A percentile compares a stretch with the other conserved stretches of the same genome.
phyloP scores from a whole-genome alignment of 1,140 invertebrate species.

The Pogonomyrmex californicus region DNA sequence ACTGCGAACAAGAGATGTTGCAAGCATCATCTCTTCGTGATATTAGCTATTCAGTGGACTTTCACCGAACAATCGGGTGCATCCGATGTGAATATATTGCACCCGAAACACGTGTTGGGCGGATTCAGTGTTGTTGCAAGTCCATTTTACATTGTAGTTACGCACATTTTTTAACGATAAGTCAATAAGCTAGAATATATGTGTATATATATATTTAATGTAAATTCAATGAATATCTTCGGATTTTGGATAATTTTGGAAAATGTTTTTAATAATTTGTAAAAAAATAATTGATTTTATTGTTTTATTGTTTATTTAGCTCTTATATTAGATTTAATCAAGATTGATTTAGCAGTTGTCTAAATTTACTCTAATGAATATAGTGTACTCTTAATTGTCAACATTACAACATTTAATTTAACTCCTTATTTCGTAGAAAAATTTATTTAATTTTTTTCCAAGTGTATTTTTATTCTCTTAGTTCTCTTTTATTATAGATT shows the following conservation, averaged over 20 bases:
- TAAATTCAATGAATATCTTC: background rate
- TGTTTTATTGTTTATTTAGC: background rate
- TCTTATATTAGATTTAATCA: background rate
- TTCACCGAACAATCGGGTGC: conserved; percentile 78
- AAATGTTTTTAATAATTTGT: background rate
- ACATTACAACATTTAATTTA: background rate
- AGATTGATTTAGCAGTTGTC: background rate
- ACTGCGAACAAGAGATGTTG: background rate
- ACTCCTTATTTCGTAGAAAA: background rate
- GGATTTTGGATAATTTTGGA: background rate
- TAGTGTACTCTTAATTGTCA: background rate
- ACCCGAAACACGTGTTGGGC: conserved; percentile 25
- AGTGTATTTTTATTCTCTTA: background rate
- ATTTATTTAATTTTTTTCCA: conserved; percentile 10
- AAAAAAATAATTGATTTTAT: background rate
- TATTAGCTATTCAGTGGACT: conserved; percentile 65
- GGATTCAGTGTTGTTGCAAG: background rate
- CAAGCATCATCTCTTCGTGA: conserved; percentile 58
- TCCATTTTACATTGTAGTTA: background rate
- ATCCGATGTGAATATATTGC: conserved; percentile 53
- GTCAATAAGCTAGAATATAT: background rate
- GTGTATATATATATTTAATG: background rate
- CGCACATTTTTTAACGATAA: background rate
- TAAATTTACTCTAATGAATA: background rate
- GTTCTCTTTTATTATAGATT: background rate